Evolutionary conservation across 2,888 invertebrate species (phyloP).

Genomic region (Ceraclea dissimilis): DNA sequence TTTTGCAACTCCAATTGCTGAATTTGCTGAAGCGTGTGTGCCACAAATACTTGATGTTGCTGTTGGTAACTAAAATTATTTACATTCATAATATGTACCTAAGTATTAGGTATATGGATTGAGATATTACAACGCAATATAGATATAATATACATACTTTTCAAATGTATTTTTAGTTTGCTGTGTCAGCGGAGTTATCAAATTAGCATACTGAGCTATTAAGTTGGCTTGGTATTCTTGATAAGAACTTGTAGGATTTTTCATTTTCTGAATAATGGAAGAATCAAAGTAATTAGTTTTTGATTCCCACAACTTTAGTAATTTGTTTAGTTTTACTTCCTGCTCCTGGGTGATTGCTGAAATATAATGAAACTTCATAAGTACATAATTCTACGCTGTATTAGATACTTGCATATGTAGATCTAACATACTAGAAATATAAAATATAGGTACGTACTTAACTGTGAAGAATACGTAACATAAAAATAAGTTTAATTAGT

Average conservation of each 20-base stretch:
- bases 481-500: no score
- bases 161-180: slow-evolving; percentile 80
- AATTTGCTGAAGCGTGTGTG: slow-evolving; percentile 85
- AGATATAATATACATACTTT: slow-evolving; percentile 39
- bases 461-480: no score
- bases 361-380: slow-evolving; percentile 28
- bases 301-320: slow-evolving; percentile 93
- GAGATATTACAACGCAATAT: not conserved
- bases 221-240: slow-evolving; percentile 82
- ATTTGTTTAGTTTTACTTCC: slow-evolving; percentile 84
- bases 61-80: slow-evolving; percentile 58
- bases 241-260: slow-evolving; percentile 81
- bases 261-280: slow-evolving; percentile 76
- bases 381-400: not conserved
- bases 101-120: not conserved
- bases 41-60: slow-evolving; percentile 92
- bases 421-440: no score
- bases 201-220: slow-evolving; percentile 70
- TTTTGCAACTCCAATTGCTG: slow-evolving; percentile 77
- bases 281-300: slow-evolving; percentile 84
- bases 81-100: no score
- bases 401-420: not conserved
- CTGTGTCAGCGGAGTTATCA: slow-evolving; percentile 68
- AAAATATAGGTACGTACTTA: no score
- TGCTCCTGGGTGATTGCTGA: slow-evolving; percentile 79